phyloP scores from a whole-genome alignment of 1,140 invertebrate genomes.

The Drosophila sulfurigaster region DNA sequence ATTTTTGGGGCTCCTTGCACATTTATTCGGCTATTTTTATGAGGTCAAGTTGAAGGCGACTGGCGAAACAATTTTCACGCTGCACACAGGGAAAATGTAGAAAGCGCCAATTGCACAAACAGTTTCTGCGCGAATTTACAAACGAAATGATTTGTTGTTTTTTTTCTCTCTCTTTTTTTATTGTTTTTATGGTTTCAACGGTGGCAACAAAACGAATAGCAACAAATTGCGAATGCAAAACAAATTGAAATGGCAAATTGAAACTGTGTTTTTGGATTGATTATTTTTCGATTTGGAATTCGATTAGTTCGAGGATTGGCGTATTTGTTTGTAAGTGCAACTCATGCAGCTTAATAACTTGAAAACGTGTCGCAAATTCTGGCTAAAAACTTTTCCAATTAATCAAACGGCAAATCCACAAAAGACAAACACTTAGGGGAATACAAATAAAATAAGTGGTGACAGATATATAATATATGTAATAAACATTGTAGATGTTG shows the following conservation, averaged over 20 bases:
- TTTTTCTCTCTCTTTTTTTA: slow-evolving; percentile 6
- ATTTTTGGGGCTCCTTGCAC: slow-evolving; percentile 7
- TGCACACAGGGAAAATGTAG: slow-evolving; percentile 29
- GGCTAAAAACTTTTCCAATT: slow-evolving; percentile 36
- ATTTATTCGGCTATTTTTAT: slow-evolving; percentile 41
- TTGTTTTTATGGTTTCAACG: slow-evolving; percentile 8
- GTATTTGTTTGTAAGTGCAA: slow-evolving; percentile 21
- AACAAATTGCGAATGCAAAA: slow-evolving; percentile 12
- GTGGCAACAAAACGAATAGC: slow-evolving; percentile 23
- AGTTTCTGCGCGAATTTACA: slow-evolving; percentile 67
- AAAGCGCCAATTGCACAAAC: slow-evolving; percentile 46
- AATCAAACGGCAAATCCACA: slow-evolving; percentile 3
- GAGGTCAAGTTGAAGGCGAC: slow-evolving; percentile 79
- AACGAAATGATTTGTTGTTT: slow-evolving; percentile 58
- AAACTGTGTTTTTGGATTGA: background rate
- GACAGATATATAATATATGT: background rate
- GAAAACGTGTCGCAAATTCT: slow-evolving; percentile 3
- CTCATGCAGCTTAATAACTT: slow-evolving; percentile 22
- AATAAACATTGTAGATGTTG: background rate
- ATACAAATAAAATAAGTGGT: background rate
- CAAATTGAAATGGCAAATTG: slow-evolving; percentile 15
- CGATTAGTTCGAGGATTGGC: background rate
- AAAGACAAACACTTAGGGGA: background rate
- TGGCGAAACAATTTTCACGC: slow-evolving; percentile 37
- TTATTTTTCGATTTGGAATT: slow-evolving; percentile 6